Conservation (phyloP, 2,113 vertebrate species). For the Condylura cristata region DNA sequence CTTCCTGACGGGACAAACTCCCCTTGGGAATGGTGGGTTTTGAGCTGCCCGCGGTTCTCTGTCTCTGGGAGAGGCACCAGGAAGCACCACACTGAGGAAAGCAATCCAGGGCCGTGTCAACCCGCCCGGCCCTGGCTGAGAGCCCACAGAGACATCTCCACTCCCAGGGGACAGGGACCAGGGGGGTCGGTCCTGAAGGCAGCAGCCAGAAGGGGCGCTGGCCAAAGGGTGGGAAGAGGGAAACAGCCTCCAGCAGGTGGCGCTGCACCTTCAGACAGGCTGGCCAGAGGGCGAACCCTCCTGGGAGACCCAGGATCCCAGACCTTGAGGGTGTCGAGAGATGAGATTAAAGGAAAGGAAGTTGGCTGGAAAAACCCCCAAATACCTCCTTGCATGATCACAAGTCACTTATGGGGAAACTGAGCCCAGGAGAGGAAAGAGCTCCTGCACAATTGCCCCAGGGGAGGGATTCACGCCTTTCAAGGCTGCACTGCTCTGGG, state of each 20-base stretch:
- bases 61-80: neutral
- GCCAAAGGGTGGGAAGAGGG: neutral
- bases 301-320: neutral
- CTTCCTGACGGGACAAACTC: neutral
- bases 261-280: slow-evolving; percentile 83
- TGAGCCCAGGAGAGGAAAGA: neutral
- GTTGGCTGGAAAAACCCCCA: neutral
- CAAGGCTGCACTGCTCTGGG: neutral
- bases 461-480: neutral
- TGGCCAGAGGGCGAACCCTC: slow-evolving; percentile 9
- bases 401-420: neutral
- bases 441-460: neutral
- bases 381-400: neutral
- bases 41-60: neutral
- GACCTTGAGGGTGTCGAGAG: neutral
- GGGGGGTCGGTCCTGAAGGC: slow-evolving; percentile 49
- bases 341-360: neutral
- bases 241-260: slow-evolving; percentile 85
- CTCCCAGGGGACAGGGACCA: neutral
- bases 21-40: neutral
- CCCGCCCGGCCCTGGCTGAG: neutral
- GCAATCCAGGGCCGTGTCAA: neutral
- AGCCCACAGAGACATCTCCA: neutral
- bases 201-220: slow-evolving; percentile 51
- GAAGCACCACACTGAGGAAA: neutral